Evolutionary conservation across 1,140 invertebrate species (phyloP).

Genomic region (Bombyx mori): DNA sequence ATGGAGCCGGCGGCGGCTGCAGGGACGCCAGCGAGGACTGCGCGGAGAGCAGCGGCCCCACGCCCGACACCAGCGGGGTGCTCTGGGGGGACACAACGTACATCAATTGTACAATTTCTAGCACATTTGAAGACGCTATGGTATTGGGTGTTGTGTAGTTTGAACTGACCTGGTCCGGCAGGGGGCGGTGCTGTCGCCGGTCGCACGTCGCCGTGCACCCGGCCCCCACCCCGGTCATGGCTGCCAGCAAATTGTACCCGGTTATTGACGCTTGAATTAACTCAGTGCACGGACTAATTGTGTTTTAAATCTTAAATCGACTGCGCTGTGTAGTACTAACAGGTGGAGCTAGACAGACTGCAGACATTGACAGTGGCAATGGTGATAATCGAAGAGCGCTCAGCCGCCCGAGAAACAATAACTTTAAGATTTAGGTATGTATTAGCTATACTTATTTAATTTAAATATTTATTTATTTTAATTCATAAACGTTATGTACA

Average conservation of each 20-base stretch:
- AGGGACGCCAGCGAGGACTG: slow-evolving; percentile 58
- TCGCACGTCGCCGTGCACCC: slow-evolving; percentile 51
- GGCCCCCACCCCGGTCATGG: slow-evolving; percentile 52
- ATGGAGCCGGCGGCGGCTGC: slow-evolving; percentile 27
- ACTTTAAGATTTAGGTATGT: too few relatives aligned
- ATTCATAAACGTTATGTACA: too few relatives aligned
- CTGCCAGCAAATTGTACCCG: slow-evolving; percentile 19
- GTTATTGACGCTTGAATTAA: neutral
- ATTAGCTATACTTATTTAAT: too few relatives aligned
- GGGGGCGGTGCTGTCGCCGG: slow-evolving; percentile 29
- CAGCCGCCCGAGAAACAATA: too few relatives aligned
- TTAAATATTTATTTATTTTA: too few relatives aligned
- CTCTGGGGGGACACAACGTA: slow-evolving; percentile 31
- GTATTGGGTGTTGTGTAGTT: neutral
- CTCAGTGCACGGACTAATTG: too few relatives aligned
- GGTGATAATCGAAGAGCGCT: too few relatives aligned
- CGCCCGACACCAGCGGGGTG: slow-evolving; percentile 54
- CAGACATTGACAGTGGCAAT: too few relatives aligned
- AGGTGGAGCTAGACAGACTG: too few relatives aligned
- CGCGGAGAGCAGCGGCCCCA: slow-evolving; percentile 45
- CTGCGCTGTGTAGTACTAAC: too few relatives aligned
- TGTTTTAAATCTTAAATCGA: too few relatives aligned
- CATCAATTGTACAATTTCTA: too few relatives aligned
- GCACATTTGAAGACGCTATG: neutral
- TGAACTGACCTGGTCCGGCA: slow-evolving; percentile 34